A percentile compares a stretch with the other conserved stretches of the same genome.
These are phyloP conservation scores for Potorous gilbertii DNA, from an alignment of 2,797 vertebrate species.

Conservation along the genomic window DNA sequence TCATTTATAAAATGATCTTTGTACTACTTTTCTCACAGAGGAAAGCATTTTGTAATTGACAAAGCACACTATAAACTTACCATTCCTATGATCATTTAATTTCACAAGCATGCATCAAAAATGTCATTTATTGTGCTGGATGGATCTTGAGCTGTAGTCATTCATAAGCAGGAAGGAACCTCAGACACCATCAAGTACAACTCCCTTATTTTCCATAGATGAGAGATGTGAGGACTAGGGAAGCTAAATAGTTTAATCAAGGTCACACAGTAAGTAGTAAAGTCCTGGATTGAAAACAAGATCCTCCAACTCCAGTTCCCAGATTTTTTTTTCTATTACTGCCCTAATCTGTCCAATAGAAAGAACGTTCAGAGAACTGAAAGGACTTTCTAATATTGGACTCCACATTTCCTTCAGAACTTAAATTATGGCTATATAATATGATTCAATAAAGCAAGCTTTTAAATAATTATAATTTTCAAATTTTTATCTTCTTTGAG, in stretches of 20 bases:
- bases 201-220: not conserved
- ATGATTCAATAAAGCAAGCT: not conserved
- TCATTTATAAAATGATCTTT: not conserved
- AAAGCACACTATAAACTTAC: not conserved
- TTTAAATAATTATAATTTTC: not conserved
- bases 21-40: not conserved
- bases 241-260: not conserved
- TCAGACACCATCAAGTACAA: not conserved
- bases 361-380: not conserved
- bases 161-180: not conserved
- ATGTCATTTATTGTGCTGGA: not conserved
- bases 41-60: not conserved
- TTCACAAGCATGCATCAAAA: not conserved
- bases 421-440: not conserved
- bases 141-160: not conserved
- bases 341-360: not conserved
- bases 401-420: not conserved
- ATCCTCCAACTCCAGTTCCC: not conserved
- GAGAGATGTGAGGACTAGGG: not conserved
- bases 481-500: not conserved
- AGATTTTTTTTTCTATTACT: not conserved
- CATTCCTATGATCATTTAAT: not conserved
- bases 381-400: not conserved
- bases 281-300: not conserved
- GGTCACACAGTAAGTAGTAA: not conserved